Evolutionary conservation across 2,888 invertebrate genomes (phyloP).

Genomic region (Pachymerium ferrugineum): DNA sequence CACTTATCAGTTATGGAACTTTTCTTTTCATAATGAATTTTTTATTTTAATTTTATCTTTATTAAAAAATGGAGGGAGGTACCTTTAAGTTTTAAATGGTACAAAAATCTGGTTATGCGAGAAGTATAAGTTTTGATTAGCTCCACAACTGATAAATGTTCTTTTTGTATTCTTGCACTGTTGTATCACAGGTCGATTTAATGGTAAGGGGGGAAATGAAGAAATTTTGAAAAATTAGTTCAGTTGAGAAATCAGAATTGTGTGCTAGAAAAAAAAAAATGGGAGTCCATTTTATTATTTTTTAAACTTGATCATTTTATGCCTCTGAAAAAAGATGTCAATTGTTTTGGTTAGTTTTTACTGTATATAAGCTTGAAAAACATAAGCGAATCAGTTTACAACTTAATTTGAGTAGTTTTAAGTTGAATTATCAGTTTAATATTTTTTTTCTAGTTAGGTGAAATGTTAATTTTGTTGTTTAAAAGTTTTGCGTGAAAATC

Average conservation of each 20-base stretch:
- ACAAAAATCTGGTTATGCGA: too few species aligned
- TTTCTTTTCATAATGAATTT: not conserved
- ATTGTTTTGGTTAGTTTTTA: not conserved
- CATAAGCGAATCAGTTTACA: not conserved
- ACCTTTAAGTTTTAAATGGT: too few species aligned
- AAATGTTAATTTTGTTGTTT: conserved; percentile 3
- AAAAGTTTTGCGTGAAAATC: not conserved
- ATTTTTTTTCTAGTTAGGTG: not conserved
- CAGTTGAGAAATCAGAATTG: not conserved
- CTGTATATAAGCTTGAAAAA: conserved; percentile 13
- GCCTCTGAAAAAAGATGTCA: not conserved
- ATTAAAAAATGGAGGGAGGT: too few species aligned
- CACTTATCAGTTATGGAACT: conserved; percentile 16
- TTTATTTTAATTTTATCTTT: not conserved
- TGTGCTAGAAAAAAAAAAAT: conserved; percentile 1
- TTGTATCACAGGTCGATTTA: too few species aligned
- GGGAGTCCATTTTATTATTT: not conserved
- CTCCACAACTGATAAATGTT: conserved; percentile 22
- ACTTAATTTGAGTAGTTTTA: not conserved
- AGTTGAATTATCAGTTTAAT: conserved; percentile 9
- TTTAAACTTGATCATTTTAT: not conserved
- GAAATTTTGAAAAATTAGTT: conserved; percentile 4
- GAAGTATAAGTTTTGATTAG: too few species aligned
- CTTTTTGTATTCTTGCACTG: not conserved
- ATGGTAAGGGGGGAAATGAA: too few species aligned